Conservation (phyloP, 2,113 vertebrate species). For the Pangasianodon gigas region DNA sequence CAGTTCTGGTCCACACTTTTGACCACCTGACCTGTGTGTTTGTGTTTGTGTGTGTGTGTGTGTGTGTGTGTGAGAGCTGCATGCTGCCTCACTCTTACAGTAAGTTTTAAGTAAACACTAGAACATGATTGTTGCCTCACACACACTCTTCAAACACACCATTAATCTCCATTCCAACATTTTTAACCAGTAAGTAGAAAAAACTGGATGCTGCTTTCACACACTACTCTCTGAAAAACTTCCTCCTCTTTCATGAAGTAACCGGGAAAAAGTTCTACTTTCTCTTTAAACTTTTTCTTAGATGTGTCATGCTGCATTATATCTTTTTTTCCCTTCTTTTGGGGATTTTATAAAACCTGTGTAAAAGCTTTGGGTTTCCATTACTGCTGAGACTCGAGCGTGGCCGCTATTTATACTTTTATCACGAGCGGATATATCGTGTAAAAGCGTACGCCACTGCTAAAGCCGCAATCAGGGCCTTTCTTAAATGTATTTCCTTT, state of each 20-base stretch:
- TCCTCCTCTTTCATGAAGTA: not conserved
- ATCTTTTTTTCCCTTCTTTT: not conserved
- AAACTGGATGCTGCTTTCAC: not conserved
- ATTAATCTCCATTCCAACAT: not conserved
- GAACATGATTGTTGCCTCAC: not conserved
- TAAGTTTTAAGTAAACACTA: not conserved
- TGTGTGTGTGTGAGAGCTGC: not conserved
- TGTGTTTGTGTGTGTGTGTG: not conserved
- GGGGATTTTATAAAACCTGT: not conserved
- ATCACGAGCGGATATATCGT: not conserved
- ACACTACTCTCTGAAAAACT: not conserved
- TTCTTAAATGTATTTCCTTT: not conserved
- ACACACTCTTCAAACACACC: not conserved
- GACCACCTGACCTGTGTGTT: not conserved
- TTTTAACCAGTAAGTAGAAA: not conserved
- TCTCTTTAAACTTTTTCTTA: not conserved
- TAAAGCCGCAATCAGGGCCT: not conserved
- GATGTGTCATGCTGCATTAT: not conserved
- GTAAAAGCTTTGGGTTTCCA: conserved; percentile 3
- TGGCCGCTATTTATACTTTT: not conserved
- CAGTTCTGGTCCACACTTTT: conserved; percentile 4
- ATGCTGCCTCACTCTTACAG: not conserved
- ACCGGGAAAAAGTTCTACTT: not conserved
- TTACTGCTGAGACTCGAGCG: not conserved
- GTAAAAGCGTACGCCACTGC: not conserved